Evolutionary conservation across 2,888 invertebrate genomes (phyloP), one percentile per base, ranked within the genome.

Genomic region (Drosophila atroscutellata): DNA sequence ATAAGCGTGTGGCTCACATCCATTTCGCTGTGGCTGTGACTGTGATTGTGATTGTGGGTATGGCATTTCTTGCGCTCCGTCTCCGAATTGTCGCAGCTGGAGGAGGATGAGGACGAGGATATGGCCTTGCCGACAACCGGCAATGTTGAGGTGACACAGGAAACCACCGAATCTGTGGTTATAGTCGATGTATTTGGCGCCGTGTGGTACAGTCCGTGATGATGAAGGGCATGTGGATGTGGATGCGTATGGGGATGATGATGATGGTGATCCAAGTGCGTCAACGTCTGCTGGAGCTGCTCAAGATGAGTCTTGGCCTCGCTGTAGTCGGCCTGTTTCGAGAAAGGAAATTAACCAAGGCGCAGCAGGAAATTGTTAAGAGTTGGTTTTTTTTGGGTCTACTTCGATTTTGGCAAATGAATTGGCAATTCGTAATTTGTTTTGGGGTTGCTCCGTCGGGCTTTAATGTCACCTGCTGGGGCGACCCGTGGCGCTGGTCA

Each of bases 291-390:
- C 57, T 87, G 87, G n/a, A 86, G 76, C 63, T 90, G 86, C 85
- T 87, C 90, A 80, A 87, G 70, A 70, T 90, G 90, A 30, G 85
- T 58, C 86, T 87, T 87, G 52, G 90, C 85, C 63, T 85, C 91
- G 60, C 83, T 75, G 73, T 90, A 87, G 76, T 87, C 86, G 61
- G 77, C 90, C 86, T 87, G 77, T 64, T 56, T 56, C 39, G 26
- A 72, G 45, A 76, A 75, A 91, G 92, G 92, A 92, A 92, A 92
- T 92, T 82, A 89, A 81, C 74, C 91, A 86, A 89, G 92, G 83
- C 90, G 71, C 89, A 82, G 77, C 91, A 92, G 92, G 92, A 92
- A 91, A 92, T 92, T 86, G 77, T 81, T 77, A 81, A 83, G 76
- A 91, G 85, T 81, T 80, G 72, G 72, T 80, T 77, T 72, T 73